Percentiles rank a stretch among this genome's conserved stretches.
phyloP scores from a whole-genome alignment of 2,888 invertebrate species.

The Acrobasis repandana region DNA sequence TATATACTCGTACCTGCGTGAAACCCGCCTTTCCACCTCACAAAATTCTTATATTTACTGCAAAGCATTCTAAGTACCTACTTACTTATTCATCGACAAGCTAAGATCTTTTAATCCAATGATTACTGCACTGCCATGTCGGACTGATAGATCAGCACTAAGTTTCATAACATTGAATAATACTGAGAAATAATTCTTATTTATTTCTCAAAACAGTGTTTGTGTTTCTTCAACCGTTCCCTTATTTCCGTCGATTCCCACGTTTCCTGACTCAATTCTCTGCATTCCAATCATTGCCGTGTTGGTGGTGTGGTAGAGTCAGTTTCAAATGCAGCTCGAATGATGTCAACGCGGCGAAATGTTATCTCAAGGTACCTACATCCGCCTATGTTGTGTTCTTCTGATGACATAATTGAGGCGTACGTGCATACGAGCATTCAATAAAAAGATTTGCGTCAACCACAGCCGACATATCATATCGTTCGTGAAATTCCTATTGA shows the following conservation, averaged over 20 bases:
- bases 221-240: not conserved
- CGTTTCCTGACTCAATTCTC: slow-evolving; percentile 29
- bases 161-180: no score
- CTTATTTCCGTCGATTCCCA: slow-evolving; percentile 36
- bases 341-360: slow-evolving; percentile 69
- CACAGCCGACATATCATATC: slow-evolving; percentile 20
- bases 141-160: no score
- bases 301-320: not conserved
- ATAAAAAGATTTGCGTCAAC: slow-evolving; percentile 23
- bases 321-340: slow-evolving; percentile 38
- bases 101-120: no score
- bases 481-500: slow-evolving; percentile 23
- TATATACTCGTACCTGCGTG: slow-evolving; percentile 28
- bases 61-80: no score
- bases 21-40: slow-evolving; percentile 24
- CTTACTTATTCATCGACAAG: no score
- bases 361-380: slow-evolving; percentile 56
- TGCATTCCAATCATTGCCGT: not conserved
- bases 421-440: slow-evolving; percentile 31
- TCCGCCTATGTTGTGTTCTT: slow-evolving; percentile 52
- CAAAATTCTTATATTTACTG: not conserved
- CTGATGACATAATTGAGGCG: slow-evolving; percentile 20
- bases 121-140: no score
- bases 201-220: not conserved
- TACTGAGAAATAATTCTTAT: no score